phyloP scores from a whole-genome alignment of 2,113 vertebrate species.

The Oreochromis niloticus region DNA sequence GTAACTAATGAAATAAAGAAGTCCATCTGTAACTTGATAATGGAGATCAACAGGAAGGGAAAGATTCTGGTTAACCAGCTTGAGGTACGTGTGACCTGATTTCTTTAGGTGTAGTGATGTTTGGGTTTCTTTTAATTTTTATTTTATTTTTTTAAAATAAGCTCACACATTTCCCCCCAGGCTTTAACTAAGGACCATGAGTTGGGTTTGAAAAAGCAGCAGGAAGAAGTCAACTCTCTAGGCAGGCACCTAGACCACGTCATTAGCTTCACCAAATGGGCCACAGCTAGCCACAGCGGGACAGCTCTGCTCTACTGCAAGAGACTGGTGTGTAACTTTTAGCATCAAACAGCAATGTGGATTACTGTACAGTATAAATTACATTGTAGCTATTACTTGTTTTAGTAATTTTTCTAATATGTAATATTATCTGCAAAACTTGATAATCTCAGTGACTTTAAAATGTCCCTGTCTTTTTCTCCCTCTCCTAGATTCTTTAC shows the following conservation, averaged over 20 bases:
- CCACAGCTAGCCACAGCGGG: constrained; percentile 91
- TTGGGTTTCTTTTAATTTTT: not conserved
- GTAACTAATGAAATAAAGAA: constrained; percentile 98
- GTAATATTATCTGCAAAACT: not conserved
- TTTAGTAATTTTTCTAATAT: fast-evolving
- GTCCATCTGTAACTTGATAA: constrained; percentile 93
- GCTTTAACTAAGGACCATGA: constrained; percentile 91
- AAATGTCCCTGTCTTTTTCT: not conserved
- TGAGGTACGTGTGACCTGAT: constrained; percentile 74
- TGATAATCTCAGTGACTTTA: fast-evolving
- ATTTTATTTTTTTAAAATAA: fast-evolving
- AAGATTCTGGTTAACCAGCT: constrained; percentile 94
- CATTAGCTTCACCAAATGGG: constrained; percentile 96
- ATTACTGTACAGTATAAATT: not conserved
- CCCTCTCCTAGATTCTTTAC: constrained; percentile 65
- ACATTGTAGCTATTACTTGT: not conserved
- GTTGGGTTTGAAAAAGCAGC: constrained; percentile 87
- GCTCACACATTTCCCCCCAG: constrained; percentile 50
- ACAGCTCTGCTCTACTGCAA: constrained; percentile 93
- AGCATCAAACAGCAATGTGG: not conserved
- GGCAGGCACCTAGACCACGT: constrained; percentile 92
- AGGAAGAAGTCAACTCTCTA: constrained; percentile 86
- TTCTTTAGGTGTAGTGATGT: not conserved
- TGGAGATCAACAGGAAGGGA: constrained; percentile 98
- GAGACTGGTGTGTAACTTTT: constrained; percentile 75